A percentile compares a stretch with the other conserved stretches of the same genome.
Evolutionary conservation across 1,140 invertebrate species (phyloP).

Genomic region (Monochamus saltuarius): DNA sequence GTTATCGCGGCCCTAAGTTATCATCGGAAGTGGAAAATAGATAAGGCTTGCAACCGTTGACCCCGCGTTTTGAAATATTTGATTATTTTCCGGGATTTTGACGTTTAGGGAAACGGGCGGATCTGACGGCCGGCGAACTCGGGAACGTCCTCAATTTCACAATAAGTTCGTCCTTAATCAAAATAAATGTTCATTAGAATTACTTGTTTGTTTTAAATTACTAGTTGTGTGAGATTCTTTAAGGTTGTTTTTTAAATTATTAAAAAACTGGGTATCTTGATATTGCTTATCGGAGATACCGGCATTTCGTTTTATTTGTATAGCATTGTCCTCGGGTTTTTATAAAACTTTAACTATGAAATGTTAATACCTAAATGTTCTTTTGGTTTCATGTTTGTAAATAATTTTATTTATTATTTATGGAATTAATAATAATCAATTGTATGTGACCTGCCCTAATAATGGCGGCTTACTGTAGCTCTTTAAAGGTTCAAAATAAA

Average conservation of each 20-base stretch:
- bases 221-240: too few relatives aligned
- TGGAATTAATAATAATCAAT: too few relatives aligned
- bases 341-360: too few relatives aligned
- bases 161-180: too few relatives aligned
- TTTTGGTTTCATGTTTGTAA: too few relatives aligned
- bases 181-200: not conserved
- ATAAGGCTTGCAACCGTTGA: not conserved
- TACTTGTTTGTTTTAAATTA: not conserved
- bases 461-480: not conserved
- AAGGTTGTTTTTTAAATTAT: too few relatives aligned
- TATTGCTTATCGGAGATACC: too few relatives aligned
- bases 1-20: not conserved
- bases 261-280: too few relatives aligned
- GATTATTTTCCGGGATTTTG: constrained; percentile 3
- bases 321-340: too few relatives aligned
- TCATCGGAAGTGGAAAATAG: not conserved
- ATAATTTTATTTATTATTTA: not conserved
- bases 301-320: too few relatives aligned
- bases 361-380: too few relatives aligned
- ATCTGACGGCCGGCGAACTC: not conserved
- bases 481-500: not conserved
- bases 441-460: constrained; percentile 5
- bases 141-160: too few relatives aligned
- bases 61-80: not conserved
- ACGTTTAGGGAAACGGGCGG: constrained; percentile 2